phyloP scores from a whole-genome alignment of 64 coral and sea anemone genomes.

The Orbicella faveolata region DNA sequence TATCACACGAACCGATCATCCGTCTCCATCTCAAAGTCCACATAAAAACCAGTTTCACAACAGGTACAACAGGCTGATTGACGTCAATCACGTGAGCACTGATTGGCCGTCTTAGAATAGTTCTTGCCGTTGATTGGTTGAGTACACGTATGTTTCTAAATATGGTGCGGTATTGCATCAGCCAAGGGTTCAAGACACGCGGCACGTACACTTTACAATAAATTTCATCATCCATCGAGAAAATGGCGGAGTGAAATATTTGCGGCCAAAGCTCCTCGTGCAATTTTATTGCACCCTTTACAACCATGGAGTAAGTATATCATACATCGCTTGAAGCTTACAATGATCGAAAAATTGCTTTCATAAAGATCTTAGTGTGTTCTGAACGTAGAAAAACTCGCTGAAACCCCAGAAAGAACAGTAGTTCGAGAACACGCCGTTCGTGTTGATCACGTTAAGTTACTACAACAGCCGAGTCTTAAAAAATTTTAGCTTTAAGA shows the following conservation, averaged over 20 bases:
- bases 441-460: too few species aligned
- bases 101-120: slow-evolving; percentile 73
- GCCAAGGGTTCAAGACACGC: slow-evolving; percentile 76
- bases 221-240: slow-evolving; percentile 89
- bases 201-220: slow-evolving; percentile 47
- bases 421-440: too few species aligned
- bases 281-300: slow-evolving; percentile 61
- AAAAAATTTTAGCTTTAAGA: too few species aligned
- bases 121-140: slow-evolving; percentile 62
- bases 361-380: background rate
- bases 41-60: background rate
- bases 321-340: background rate
- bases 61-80: background rate
- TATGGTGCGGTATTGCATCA: slow-evolving; percentile 81
- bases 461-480: too few species aligned
- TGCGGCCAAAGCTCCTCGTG: slow-evolving; percentile 32
- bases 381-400: background rate
- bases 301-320: slow-evolving; percentile 95
- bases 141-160: slow-evolving; percentile 58
- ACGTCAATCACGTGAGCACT: slow-evolving; percentile 13
- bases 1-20: background rate
- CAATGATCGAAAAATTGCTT: background rate
- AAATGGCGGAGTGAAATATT: slow-evolving; percentile 83
- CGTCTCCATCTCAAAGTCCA: slow-evolving; percentile 11
- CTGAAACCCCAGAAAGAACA: too few species aligned